Conservation (phyloP, 30 jellyfish, hydroid and myxozoan species). For the Euphysa ruthae region DNA sequence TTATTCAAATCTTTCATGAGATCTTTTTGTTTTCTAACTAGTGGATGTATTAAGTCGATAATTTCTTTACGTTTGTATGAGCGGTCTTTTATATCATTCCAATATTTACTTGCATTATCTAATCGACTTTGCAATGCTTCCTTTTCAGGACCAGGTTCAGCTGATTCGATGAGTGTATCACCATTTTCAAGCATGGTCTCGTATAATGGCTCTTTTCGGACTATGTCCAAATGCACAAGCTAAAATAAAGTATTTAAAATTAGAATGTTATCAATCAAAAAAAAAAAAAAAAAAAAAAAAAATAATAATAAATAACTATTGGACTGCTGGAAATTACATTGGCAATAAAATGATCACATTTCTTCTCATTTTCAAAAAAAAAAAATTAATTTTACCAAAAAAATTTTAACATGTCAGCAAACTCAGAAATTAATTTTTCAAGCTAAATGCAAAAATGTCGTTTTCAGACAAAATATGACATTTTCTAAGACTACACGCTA, state of each 20-base stretch:
- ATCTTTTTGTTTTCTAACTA: conserved; percentile 42
- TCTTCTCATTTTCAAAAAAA: too few relatives aligned
- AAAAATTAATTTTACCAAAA: too few relatives aligned
- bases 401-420: too few relatives aligned
- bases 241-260: background rate
- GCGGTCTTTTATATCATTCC: conserved; percentile 42
- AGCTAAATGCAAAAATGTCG: too few relatives aligned
- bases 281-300: background rate
- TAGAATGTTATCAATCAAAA: background rate
- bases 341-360: too few relatives aligned
- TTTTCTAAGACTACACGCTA: too few relatives aligned
- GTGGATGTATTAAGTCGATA: conserved; percentile 50
- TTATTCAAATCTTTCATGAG: conserved; percentile 48
- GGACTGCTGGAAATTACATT: too few relatives aligned
- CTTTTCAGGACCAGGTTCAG: conserved; percentile 71
- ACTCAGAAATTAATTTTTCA: too few relatives aligned
- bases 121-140: conserved; percentile 45
- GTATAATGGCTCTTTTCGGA: conserved; percentile 74
- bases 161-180: conserved; percentile 29
- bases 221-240: conserved; percentile 69
- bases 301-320: background rate
- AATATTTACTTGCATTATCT: conserved; percentile 39
- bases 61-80: conserved; percentile 44
- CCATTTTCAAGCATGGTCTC: conserved; percentile 70
- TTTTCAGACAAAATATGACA: too few relatives aligned